phyloP scores from a whole-genome alignment of 2,113 vertebrate genomes.

The Ibidorhyncha struthersii region DNA sequence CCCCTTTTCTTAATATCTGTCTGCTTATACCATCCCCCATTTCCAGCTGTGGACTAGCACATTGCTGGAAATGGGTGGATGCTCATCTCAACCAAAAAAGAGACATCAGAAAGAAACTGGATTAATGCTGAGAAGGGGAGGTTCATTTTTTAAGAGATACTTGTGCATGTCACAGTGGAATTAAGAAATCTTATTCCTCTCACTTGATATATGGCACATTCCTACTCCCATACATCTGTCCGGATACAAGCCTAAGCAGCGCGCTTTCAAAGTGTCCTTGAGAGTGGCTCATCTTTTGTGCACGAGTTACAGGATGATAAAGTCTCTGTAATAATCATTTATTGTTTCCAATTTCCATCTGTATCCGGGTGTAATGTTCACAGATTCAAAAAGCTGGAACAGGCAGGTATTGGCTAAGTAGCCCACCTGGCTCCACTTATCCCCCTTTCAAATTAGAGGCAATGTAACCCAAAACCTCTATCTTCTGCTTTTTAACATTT shows the following conservation, averaged over 20 bases:
- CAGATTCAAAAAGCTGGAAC: slow-evolving; percentile 69
- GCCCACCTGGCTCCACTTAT: slow-evolving; percentile 79
- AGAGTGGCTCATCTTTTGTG: slow-evolving; percentile 24
- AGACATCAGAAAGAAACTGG: not conserved
- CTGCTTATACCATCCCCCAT: not conserved
- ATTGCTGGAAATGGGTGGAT: not conserved
- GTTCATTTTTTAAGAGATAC: not conserved
- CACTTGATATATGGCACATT: not conserved
- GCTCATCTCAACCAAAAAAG: not conserved
- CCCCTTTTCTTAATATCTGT: not conserved
- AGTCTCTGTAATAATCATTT: slow-evolving; percentile 61
- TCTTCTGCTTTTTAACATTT: slow-evolving; percentile 79
- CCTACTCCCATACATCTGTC: not conserved
- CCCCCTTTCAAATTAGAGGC: slow-evolving; percentile 73
- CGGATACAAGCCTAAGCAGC: not conserved
- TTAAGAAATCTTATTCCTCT: slow-evolving; percentile 40
- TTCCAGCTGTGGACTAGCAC: not conserved
- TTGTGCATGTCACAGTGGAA: slow-evolving; percentile 25
- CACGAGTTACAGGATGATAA: not conserved
- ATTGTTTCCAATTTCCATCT: slow-evolving; percentile 73
- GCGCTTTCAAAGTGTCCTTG: slow-evolving; percentile 45
- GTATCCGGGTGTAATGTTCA: slow-evolving; percentile 70
- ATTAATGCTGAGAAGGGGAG: not conserved
- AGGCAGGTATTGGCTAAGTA: slow-evolving; percentile 54
- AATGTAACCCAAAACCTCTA: slow-evolving; percentile 76